Evolutionary conservation across 2,888 invertebrate species (phyloP), one percentile per base, ranked within the genome.

Genomic region (Ectropis crepuscularia): DNA sequence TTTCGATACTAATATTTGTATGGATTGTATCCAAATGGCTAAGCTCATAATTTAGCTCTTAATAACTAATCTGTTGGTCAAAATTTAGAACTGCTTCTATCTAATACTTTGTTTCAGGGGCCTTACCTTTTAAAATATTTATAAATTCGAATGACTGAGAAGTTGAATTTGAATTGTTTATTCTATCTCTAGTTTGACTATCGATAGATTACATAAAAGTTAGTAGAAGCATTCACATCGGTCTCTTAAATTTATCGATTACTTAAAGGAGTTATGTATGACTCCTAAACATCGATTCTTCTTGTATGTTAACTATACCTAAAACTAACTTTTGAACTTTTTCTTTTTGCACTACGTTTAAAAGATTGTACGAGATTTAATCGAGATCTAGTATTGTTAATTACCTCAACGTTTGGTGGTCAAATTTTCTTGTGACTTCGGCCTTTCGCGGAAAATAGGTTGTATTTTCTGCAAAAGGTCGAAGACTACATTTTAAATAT

Each of bases 171-270:
- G 67, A 63, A 63, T 61, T 66, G 66, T 48, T 47, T 54, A 60
- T 69, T 69, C 71, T 75, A 86, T 82, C 84, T 78, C 74, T 80
- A 86, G 86, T 87, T 85, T 80, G 65, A 87, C 86, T 83, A 75
- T 76, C 73, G 85, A 85, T 74, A 84, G 84, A 81, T 79, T 53
- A 43, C 43, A n/a, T 68, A 73, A 68, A 72, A 68, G 51, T 54
- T 55, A 59, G 48, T 47, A 54, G 51, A 58, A 61, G 53, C 53
- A 68, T 67, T 63, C 54, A 61, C 38, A 66, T 12, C 28, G 48
- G 51, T 45, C 46, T 60, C n/a, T 45, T 12, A 6, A n/a, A 7
- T 16, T 12, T 28, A 4, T 28, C 4, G 16, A 4, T 28, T 28
- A 28, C 16, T n/a, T n/a, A n/a, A n/a, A n/a, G n/a, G n/a, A n/a